phyloP scores from a whole-genome alignment of 2,797 vertebrate genomes.

The Pithecia hirsuta region DNA sequence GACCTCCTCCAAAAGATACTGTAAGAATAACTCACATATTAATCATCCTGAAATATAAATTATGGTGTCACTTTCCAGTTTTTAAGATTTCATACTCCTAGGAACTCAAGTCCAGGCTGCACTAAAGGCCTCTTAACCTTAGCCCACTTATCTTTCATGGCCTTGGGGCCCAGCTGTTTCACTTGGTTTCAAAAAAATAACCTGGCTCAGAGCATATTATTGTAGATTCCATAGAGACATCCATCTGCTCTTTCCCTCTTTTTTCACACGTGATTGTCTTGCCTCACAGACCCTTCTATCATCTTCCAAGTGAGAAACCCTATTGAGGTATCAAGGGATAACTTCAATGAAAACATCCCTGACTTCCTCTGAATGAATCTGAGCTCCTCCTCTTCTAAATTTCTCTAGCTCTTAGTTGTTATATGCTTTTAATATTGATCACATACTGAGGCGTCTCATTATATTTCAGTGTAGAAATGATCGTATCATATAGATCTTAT shows the following conservation, averaged over 20 bases:
- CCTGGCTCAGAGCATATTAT: neutral
- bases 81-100: neutral
- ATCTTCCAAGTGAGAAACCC: neutral
- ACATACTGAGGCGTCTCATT: neutral
- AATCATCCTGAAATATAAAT: neutral
- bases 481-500: neutral
- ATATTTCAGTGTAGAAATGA: neutral
- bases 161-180: neutral
- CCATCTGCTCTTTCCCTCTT: neutral
- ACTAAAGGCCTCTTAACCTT: neutral
- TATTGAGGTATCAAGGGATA: neutral
- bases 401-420: neutral
- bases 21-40: neutral
- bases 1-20: neutral
- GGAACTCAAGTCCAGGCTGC: neutral
- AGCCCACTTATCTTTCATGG: neutral
- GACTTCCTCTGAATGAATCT: neutral
- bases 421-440: neutral
- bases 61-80: neutral
- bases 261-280: neutral
- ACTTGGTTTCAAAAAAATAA: neutral
- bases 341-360: neutral
- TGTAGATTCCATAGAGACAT: neutral
- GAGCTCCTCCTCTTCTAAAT: neutral
- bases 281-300: neutral